Base-by-base conservation (phyloP, 2,888 invertebrate species). In the Epiblema foenella region DNA sequence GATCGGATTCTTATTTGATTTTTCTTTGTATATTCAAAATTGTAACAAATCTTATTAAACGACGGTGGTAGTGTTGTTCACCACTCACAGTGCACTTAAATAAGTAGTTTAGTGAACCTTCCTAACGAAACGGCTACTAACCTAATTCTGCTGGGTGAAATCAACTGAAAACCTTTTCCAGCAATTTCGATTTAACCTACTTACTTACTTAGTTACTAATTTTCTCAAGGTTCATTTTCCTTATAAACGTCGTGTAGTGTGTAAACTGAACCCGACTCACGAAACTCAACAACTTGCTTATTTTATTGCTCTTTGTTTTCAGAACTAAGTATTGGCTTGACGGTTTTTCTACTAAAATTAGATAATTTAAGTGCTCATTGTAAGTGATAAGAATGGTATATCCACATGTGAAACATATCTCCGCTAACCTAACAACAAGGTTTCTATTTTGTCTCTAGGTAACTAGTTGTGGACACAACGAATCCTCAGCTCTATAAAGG, bases 261-360 rank as follows among this genome's bases (percentile, higher is more conserved):
- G 33, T 57, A 65, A 33, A 33, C 64, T 8, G 65, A 66, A 60
- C 70, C 65, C 17, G 11, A 11, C 33, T 56, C 18, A 42, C 33
- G 11, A 24, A 18, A 15, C 63, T 39, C 52, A 39, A 37, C 17
- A 46, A 64, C 51, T 60, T 42, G 7, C 5, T 12, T 11, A 59
- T 54, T 71, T 71, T 71, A 67, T 67, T 37, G 42, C 18, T 56
- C 71, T 67, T 71, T 71, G 71, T 71, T 64, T 69, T n/a, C 51
- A 58, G 52, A 54, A 65, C 59, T 57, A 46, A 66, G 58, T 65
- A 60, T 54, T 56, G 65, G 49, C 49, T 62, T 71, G 62, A 51
- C 56, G 39, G 20, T 62, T 67, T 67, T 71, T 71, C 56, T 18
- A 54, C 1, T 56, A 49, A 8, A 24, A 57, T 62, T 62, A 51